Evolutionary conservation across 2,888 invertebrate genomes (phyloP).

Genomic region (Coecobrya sp.): DNA sequence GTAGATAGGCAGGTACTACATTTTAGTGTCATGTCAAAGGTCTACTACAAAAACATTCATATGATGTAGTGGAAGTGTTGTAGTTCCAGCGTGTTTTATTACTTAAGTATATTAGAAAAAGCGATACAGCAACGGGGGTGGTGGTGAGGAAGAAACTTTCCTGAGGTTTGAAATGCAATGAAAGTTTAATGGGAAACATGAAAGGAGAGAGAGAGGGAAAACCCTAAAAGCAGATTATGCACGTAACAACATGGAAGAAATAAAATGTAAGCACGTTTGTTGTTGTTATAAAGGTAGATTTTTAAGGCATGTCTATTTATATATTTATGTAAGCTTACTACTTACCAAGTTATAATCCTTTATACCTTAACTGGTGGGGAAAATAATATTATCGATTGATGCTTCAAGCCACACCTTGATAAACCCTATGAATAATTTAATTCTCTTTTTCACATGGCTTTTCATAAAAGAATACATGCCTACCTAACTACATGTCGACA

Average conservation of each 20-base stretch:
- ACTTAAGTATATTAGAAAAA: not conserved
- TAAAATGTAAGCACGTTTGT: conserved; percentile 55
- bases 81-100: conserved; percentile 42
- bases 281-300: conserved; percentile 16
- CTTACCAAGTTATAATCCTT: conserved; percentile 24
- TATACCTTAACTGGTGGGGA: conserved; percentile 43
- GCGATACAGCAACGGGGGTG: conserved; percentile 3
- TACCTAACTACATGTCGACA: not conserved
- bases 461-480: not conserved
- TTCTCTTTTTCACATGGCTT: conserved; percentile 75
- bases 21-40: conserved; percentile 73
- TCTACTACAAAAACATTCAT: conserved; percentile 46
- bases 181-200: conserved; percentile 85
- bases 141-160: conserved; percentile 80
- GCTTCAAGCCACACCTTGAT: conserved; percentile 86
- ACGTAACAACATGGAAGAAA: conserved; percentile 47
- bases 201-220: conserved; percentile 38
- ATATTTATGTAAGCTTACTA: conserved; percentile 3
- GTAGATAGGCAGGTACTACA: conserved; percentile 57
- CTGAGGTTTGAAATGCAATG: conserved; percentile 81
- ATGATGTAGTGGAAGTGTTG: conserved; percentile 30
- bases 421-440: conserved; percentile 87
- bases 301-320: conserved; percentile 23
- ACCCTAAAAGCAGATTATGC: conserved; percentile 68
- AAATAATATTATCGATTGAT: conserved; percentile 86